Evolutionary conservation across 2,113 vertebrate genomes (phyloP).

Genomic region (Phrynosoma platyrhinos): DNA sequence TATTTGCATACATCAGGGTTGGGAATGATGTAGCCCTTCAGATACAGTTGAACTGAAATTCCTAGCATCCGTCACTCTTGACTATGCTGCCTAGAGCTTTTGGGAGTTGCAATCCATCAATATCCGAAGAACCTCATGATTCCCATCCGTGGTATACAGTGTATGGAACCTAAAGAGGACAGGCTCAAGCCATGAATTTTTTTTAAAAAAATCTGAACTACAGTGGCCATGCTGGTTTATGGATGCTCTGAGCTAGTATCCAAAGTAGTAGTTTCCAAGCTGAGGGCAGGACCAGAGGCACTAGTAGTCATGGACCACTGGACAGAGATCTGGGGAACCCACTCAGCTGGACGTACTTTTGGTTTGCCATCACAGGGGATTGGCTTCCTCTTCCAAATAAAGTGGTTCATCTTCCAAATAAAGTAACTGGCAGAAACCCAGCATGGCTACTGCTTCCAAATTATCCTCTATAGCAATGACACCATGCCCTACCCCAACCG

Average conservation of each 20-base stretch:
- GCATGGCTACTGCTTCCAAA: background rate
- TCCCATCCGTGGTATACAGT: background rate
- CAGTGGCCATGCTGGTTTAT: too few relatives aligned
- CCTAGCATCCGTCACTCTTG: too few relatives aligned
- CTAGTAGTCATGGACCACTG: background rate
- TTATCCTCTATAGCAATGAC: conserved; percentile 2
- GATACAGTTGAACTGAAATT: background rate
- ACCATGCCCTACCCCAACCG: background rate
- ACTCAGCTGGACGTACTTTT: background rate
- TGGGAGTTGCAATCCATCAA: background rate
- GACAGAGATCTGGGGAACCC: background rate
- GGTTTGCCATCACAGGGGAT: too few relatives aligned
- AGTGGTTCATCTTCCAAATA: background rate
- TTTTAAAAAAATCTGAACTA: too few relatives aligned
- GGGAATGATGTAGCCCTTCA: background rate
- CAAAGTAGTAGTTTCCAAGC: too few relatives aligned
- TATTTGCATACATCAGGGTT: background rate
- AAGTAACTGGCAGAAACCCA: background rate
- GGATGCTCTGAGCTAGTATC: too few relatives aligned
- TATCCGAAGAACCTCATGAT: background rate
- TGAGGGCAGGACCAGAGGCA: background rate
- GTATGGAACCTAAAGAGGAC: background rate
- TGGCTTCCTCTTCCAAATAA: background rate
- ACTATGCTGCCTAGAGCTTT: background rate
- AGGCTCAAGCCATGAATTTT: background rate